Base-by-base conservation (phyloP, 2,797 vertebrate genomes). In the Botia almorhae region DNA sequence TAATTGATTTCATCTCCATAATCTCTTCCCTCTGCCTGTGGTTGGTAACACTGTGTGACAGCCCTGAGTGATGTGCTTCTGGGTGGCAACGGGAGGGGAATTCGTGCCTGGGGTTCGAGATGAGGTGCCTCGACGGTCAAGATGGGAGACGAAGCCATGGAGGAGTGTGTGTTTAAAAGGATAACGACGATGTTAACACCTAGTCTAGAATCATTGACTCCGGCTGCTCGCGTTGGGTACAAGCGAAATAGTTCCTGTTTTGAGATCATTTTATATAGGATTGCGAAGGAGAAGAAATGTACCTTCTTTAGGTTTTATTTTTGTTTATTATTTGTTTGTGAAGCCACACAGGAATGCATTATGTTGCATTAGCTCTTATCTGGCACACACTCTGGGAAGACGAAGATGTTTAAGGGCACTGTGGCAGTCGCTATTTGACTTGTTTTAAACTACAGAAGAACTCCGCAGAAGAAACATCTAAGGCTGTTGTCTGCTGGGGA, bases 1-100 rank as follows among this genome's bases (percentile, higher is more conserved):
- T 94, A 94, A 94, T 94, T 94, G 92, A 94, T 94, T 94, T 93
- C 90, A 94, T 94, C 92, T 92, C 92, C 90, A 93, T 94, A 94
- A 94, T 93, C 91, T 93, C 89, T 89, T 89, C 87, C 90, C 86
- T 80, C 79, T 70, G 88, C 91, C 93, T 93, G 92, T 92, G 87
- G 89, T 83, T 89, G 91, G 90, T 92, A 94, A 94, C 90, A 77
- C 89, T 87, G 89, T 91, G 91, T 94, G 93, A 93, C 93, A 94
- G 92, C 84, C 83, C 87, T 93, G 93, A 94, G 85, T 91, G 92
- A 93, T 94, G 91, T 88, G 91, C 85, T 88, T 90, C 89, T 86
- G 86, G 87, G 85, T 48, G 85, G 88, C 74, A 86, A 88, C 19
- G 87, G 86, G 61, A 75, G 83, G 84, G 83, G 84, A 71, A 85